Evolutionary conservation across 2,888 invertebrate species (phyloP).

Genomic region (Enchytraeus crypticus): DNA sequence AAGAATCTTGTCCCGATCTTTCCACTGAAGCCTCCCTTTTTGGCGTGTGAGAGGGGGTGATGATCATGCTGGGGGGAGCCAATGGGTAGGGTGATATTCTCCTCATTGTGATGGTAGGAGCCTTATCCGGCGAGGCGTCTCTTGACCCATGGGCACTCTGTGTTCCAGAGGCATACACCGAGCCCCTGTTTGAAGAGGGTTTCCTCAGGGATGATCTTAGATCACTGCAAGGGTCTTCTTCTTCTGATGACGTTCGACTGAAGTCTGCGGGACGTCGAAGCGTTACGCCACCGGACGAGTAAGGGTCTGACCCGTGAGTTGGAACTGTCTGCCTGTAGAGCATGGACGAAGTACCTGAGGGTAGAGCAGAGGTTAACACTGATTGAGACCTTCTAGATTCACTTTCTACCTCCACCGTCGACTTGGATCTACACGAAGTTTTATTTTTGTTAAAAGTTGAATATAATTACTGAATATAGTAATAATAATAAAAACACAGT

Average conservation of each 20-base stretch:
- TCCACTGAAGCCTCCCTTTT: conserved; percentile 20
- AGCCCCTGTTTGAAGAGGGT: conserved; percentile 12
- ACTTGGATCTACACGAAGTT: conserved; percentile 23
- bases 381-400: too few species aligned
- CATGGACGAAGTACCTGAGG: too few species aligned
- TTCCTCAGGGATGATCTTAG: not conserved
- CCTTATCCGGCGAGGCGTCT: conserved; percentile 29
- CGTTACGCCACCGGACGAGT: not conserved
- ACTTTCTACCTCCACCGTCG: conserved; percentile 23
- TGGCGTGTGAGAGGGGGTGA: conserved; percentile 33
- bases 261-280: not conserved
- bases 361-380: too few species aligned
- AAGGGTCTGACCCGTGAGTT: too few species aligned
- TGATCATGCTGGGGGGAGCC: conserved; percentile 40
- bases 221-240: not conserved
- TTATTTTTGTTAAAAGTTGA: too few species aligned
- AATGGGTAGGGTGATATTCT: conserved; percentile 31
- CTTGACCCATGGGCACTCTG: conserved; percentile 33
- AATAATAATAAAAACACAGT: too few species aligned
- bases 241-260: not conserved
- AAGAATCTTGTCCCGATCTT: conserved; percentile 2
- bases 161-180: conserved; percentile 31
- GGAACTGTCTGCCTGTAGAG: too few species aligned
- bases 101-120: conserved; percentile 11
- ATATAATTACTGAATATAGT: too few species aligned